Percentiles rank a stretch among this genome's conserved stretches.
These are phyloP conservation scores for Trachurus trachurus DNA, from an alignment of 2,797 vertebrate species.

Conservation along the genomic window DNA sequence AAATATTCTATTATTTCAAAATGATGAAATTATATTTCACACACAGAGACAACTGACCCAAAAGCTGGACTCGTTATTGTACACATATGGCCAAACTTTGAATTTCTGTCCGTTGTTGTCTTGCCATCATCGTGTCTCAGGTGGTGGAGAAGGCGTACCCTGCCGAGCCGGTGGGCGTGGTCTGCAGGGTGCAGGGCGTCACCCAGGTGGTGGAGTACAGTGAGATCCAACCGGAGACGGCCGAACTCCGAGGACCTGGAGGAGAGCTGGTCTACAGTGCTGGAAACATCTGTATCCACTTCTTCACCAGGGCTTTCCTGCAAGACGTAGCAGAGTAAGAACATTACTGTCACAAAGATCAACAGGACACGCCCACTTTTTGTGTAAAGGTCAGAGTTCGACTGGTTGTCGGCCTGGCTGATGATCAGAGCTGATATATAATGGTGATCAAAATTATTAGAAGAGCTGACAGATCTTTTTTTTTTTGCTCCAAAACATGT, in stretches of 20 bases:
- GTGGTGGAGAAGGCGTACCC: conserved; percentile 93
- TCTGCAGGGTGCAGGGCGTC: conserved; percentile 90
- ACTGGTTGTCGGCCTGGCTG: too few species aligned
- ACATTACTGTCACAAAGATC: neutral
- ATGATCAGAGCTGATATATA: too few species aligned
- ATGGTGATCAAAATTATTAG: too few species aligned
- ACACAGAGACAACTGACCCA: too few species aligned
- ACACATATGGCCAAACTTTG: too few species aligned
- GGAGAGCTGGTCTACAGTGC: conserved; percentile 88
- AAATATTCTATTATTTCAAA: too few species aligned
- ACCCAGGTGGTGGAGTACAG: conserved; percentile 97
- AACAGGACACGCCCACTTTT: neutral
- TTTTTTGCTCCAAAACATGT: too few species aligned
- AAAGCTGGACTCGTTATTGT: too few species aligned
- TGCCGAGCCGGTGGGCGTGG: conserved; percentile 92
- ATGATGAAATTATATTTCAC: too few species aligned
- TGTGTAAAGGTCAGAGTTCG: neutral
- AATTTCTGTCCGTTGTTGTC: too few species aligned
- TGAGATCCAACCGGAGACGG: conserved; percentile 87
- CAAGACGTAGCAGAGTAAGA: conserved; percentile 85
- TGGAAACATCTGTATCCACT: conserved; percentile 97
- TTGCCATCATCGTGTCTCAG: conserved; percentile 70
- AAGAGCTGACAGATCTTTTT: too few species aligned
- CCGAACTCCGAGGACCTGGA: conserved; percentile 67
- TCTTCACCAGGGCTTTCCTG: conserved; percentile 93